Percentiles rank a stretch among this genome's conserved stretches.
Evolutionary conservation across 2,113 vertebrate species (phyloP).

Genomic region (Erinaceus europaeus): DNA sequence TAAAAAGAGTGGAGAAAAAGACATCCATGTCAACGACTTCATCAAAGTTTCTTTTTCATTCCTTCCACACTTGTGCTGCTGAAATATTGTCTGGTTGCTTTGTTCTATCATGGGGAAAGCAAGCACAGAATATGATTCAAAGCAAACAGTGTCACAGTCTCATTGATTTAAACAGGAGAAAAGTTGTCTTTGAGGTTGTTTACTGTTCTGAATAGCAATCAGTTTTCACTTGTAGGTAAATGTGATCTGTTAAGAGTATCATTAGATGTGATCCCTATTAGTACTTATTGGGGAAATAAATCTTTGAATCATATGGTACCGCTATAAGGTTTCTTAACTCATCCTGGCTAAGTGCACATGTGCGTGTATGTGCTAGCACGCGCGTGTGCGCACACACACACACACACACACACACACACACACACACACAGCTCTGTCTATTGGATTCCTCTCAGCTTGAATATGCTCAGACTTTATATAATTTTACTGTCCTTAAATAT

Average conservation of each 20-base stretch:
- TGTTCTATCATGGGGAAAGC: neutral
- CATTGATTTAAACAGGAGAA: conserved; percentile 3
- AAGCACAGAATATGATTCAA: conserved; percentile 20
- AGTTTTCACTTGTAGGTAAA: conserved; percentile 44
- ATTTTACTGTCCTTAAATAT: no score
- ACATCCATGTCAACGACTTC: conserved; percentile 35
- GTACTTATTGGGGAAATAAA: neutral
- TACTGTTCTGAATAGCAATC: neutral
- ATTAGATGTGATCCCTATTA: neutral
- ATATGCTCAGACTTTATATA: no score
- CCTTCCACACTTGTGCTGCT: neutral
- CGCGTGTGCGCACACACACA: no score
- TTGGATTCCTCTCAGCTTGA: no score
- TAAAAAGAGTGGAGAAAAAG: neutral
- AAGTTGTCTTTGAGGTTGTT: neutral
- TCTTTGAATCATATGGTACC: neutral
- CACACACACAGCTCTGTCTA: no score
- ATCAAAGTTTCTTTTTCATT: conserved; percentile 63
- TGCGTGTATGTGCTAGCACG: no score
- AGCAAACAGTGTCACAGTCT: conserved; percentile 30
- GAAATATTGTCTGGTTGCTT: conserved; percentile 47
- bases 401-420: no score
- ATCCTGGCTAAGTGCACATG: no score
- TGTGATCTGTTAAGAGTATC: neutral
- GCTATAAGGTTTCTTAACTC: neutral